Base-by-base conservation (phyloP, 2,113 vertebrate genomes). In the Eolophus roseicapilla region DNA sequence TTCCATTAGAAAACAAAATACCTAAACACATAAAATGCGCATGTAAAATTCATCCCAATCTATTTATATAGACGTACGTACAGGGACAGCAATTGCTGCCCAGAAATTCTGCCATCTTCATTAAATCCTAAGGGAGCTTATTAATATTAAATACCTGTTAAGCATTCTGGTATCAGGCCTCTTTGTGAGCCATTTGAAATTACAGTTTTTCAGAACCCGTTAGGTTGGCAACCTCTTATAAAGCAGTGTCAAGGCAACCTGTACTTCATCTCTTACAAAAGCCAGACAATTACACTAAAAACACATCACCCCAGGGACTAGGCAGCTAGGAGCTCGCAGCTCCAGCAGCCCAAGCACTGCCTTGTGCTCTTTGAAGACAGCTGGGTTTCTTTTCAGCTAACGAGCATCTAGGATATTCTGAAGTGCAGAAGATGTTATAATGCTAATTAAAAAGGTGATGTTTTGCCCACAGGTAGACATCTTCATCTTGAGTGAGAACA, bases 381-480 rank as follows among this genome's bases (percentile, higher is more conserved):
- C 23, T 82, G 41, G 67, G 19, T 65, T 90, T 84, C 70, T 94
- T 91, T 83, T 44, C 84, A 85, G 65, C 67, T 93, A 89, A 91
- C 16, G 6, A 89, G 57, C 46, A 64, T 17, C 62, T 69, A 62
- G 78, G 57, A 44, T 92, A 55, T 85, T 82, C 77, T 68, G 6
- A 82, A 85, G 41, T 28, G 28, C 74, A 80, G 59, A 91, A 59
- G n/a, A 94, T 85, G 86, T 73, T n/a, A 92, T 70, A 92, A 85
- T 0, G 1, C 62, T 91, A 92, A 95, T 95, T 82, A 62, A 95
- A 96, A 95, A 94, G 74, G 81, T 85, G 89, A 18, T 75, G 33
- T 65, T 91, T 93, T 91, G 86, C 88, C 73, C 41, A 84, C 80
- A 91, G 82, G 80, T 84, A 81, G 55, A 71, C 27, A 33, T 53